phyloP scores from a whole-genome alignment of 2,797 vertebrate species.

The Glyptemys insculpta region DNA sequence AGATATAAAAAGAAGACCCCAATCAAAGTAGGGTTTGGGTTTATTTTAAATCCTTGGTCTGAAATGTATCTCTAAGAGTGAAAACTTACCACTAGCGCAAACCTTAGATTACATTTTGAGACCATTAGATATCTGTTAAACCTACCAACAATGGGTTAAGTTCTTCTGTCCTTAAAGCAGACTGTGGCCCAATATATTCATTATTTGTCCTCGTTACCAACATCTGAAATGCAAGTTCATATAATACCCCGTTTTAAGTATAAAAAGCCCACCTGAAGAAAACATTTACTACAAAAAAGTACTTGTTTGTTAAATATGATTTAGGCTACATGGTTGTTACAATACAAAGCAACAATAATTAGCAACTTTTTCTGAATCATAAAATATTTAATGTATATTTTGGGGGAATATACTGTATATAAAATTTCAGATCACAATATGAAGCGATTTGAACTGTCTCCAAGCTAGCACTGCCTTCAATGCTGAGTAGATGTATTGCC shows the following conservation, averaged over 20 bases:
- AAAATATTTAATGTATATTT: conserved; percentile 99
- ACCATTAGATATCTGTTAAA: neutral
- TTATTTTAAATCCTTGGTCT: neutral
- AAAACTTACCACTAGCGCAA: neutral
- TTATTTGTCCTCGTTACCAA: conserved; percentile 1
- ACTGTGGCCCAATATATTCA: neutral
- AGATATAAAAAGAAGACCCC: neutral
- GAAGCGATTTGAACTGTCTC: conserved; percentile 91
- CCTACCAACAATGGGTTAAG: neutral
- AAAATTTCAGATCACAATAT: conserved; percentile 99
- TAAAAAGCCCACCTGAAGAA: conserved; percentile 21
- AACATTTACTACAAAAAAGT: conserved; percentile 9
- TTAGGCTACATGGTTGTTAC: conserved; percentile 29
- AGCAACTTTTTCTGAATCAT: conserved; percentile 89
- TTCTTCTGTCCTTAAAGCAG: neutral
- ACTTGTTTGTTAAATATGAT: neutral
- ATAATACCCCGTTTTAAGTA: neutral
- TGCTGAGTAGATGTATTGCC: conserved; percentile 85
- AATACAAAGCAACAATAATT: conserved; percentile 71
- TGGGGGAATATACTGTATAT: conserved; percentile 97
- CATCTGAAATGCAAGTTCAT: neutral
- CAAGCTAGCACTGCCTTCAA: conserved; percentile 87
- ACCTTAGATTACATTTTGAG: neutral
- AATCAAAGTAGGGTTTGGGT: neutral
- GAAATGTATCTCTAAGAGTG: neutral